Evolutionary conservation across 2,113 vertebrate species (phyloP), one percentile per base, ranked within the genome.

Genomic region (Dicaeum eximium): DNA sequence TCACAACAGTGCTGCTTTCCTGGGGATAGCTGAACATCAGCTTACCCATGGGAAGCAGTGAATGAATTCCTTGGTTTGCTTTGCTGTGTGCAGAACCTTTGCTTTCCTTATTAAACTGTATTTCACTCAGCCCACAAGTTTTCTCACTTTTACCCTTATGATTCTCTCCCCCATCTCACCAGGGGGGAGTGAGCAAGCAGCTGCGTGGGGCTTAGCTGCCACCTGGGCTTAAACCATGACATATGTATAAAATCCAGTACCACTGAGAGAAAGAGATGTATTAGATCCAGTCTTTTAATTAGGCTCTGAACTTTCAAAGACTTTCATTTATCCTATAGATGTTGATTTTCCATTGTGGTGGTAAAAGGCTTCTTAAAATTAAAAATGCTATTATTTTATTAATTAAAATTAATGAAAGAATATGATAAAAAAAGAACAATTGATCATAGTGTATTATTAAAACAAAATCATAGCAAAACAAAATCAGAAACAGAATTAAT

Each of bases 371-470:
- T 87, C 45, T 35, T 77, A 44, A 57, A 62, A 74, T 57, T 69
- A 56, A 77, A 89, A 83, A 67, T 25, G 5, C 16, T 58, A 37
- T 58, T 6, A 27, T 12, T 42, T 78, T 22, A 42, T 37, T 94
- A 78, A 80, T 70, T 92, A 86, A 91, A 94, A 93, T 88, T 77
- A 78, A 90, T 78, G 47, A 67, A 73, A 45, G 15, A 57, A 72
- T 66, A 9, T 23, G 25, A 77, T 61, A n/a, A 75, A 92, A 92
- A 94, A 94, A 88, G 27, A 45, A 35, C 56, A 91, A 83, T 13
- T 60, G 7, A 58, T 78, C 30, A 33, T 58, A 45, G 24, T 82
- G 4, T 44, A 71, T 77, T 57, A 40, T 73, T 57, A 71, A 65
- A 82, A 80, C 33, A 57, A 93, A 93, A 90, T 21, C 16, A 40